Percentiles rank a stretch among this genome's conserved stretches.
These are phyloP conservation scores for Anguilla obscura DNA, from an alignment of 2,797 vertebrate genomes.

Conservation along the genomic window DNA sequence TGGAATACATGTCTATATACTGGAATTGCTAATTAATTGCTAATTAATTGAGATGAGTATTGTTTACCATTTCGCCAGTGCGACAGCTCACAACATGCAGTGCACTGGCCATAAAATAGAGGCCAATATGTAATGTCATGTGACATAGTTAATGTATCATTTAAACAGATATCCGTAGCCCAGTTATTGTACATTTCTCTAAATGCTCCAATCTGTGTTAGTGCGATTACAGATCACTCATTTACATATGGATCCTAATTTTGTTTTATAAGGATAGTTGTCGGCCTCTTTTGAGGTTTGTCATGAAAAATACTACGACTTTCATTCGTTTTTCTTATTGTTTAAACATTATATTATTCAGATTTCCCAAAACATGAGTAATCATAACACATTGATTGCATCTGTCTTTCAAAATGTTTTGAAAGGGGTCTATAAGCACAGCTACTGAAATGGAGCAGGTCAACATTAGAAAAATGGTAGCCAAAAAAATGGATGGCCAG, in stretches of 20 bases:
- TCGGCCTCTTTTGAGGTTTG: neutral
- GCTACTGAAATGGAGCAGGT: neutral
- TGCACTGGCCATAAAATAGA: too few relatives aligned
- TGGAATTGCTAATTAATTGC: neutral
- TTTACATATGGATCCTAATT: neutral
- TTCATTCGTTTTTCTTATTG: too few relatives aligned
- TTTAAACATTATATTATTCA: neutral
- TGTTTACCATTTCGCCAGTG: too few relatives aligned
- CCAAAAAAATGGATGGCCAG: neutral
- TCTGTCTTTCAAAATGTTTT: neutral
- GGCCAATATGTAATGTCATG: too few relatives aligned
- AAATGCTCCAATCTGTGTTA: too few relatives aligned
- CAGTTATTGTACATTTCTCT: too few relatives aligned
- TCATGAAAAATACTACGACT: neutral
- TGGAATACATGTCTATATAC: neutral
- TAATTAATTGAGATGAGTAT: neutral
- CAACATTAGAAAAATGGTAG: neutral
- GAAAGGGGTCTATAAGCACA: neutral
- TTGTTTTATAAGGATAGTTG: neutral
- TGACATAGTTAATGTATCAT: too few relatives aligned
- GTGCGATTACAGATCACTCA: too few relatives aligned
- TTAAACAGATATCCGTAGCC: too few relatives aligned
- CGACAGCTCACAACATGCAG: too few relatives aligned
- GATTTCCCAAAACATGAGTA: too few relatives aligned
- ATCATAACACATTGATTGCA: neutral